Evolutionary conservation across 2,113 vertebrate genomes (phyloP).

Genomic region (Condylura cristata): DNA sequence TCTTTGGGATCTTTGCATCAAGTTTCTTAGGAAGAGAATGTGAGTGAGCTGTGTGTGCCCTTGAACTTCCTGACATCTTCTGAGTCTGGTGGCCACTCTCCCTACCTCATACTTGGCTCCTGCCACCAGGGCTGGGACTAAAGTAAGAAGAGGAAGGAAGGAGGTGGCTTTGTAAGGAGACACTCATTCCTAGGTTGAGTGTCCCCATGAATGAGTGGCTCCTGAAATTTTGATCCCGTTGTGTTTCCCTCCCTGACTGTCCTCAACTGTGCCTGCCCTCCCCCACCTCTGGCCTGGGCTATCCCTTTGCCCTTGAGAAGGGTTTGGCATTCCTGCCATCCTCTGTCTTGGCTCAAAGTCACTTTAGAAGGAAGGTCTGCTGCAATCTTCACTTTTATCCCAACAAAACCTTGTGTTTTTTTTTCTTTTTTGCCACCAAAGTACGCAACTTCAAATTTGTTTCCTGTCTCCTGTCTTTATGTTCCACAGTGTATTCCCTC

Average conservation of each 20-base stretch:
- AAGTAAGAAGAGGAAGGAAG: background rate
- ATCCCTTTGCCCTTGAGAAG: background rate
- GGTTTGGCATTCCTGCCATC: background rate
- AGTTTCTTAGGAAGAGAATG: background rate
- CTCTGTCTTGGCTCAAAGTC: background rate
- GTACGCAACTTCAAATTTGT: no score
- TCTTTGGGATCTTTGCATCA: background rate
- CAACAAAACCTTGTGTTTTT: no score
- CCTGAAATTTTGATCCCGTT: background rate
- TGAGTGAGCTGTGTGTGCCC: background rate
- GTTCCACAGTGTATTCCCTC: background rate
- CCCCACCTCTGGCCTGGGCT: background rate
- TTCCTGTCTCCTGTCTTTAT: no score
- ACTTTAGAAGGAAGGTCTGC: background rate
- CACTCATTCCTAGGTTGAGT: background rate
- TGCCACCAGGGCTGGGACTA: background rate
- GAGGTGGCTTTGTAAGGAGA: background rate
- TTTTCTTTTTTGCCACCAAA: background rate
- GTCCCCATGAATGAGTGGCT: background rate
- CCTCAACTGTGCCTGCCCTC: rapidly evolving
- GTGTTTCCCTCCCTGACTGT: background rate
- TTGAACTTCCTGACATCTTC: background rate
- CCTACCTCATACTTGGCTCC: background rate
- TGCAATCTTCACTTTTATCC: background rate
- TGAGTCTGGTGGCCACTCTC: background rate